Conservation (phyloP, 2,797 vertebrate species). For the Pseudotriccus pelzelni region DNA sequence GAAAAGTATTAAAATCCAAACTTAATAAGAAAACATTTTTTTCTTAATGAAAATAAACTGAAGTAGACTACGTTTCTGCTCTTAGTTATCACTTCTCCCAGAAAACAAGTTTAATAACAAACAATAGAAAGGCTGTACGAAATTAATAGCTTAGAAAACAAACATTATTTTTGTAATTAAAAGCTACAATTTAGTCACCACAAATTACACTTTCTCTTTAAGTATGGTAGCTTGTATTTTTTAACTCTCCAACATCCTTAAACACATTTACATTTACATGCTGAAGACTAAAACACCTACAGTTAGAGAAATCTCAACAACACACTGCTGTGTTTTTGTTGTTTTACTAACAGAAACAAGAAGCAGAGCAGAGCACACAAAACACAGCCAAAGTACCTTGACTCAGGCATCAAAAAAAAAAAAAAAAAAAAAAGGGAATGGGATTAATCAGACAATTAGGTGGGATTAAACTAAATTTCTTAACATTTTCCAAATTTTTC, state of each 20-base stretch:
- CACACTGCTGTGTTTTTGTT: neutral
- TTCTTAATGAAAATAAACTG: neutral
- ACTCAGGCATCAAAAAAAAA: neutral
- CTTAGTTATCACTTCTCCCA: neutral
- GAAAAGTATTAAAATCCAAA: neutral
- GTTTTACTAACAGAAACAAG: neutral
- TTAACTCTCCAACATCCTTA: neutral
- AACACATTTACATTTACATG: neutral
- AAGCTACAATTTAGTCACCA: slow-evolving; percentile 17
- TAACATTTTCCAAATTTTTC: neutral
- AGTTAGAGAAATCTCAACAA: neutral
- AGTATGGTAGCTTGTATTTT: neutral
- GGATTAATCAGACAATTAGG: neutral
- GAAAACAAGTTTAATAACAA: slow-evolving; percentile 21
- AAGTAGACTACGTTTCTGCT: neutral
- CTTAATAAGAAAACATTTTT: neutral
- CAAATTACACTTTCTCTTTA: neutral
- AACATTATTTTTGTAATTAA: slow-evolving; percentile 10
- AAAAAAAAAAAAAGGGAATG: neutral
- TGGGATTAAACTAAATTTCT: neutral
- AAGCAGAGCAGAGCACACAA: neutral
- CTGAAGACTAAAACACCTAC: neutral
- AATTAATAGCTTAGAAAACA: slow-evolving; percentile 26
- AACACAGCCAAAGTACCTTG: neutral
- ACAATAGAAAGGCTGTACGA: slow-evolving; percentile 27